A percentile compares a stretch with the other conserved stretches of the same genome.
These are phyloP conservation scores for Rotaria magnacalcarata DNA, from an alignment of 2,888 invertebrate genomes.

Conservation along the genomic window DNA sequence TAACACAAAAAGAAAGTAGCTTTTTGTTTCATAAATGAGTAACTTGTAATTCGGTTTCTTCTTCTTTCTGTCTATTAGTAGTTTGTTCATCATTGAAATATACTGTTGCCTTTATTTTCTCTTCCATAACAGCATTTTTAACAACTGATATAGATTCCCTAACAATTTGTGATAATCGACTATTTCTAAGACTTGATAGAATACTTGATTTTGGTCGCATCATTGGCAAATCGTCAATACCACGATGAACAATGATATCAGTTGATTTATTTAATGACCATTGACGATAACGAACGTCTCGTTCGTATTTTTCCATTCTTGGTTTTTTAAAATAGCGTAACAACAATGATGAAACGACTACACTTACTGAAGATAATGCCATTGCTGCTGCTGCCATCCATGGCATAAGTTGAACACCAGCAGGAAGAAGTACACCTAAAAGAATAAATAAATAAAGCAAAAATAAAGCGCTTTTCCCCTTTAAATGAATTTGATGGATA, in stretches of 20 bases:
- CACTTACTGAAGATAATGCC: conserved; percentile 95
- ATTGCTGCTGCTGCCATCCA: conserved; percentile 99
- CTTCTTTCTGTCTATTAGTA: neutral
- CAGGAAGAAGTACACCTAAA: conserved; percentile 54
- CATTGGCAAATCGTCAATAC: conserved; percentile 37
- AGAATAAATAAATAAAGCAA: no score
- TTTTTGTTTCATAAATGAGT: neutral
- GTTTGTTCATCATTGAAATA: neutral
- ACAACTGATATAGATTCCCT: neutral
- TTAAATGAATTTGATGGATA: neutral
- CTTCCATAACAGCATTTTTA: neutral
- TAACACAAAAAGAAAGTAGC: neutral
- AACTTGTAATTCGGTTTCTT: conserved; percentile 2
- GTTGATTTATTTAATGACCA: conserved; percentile 35
- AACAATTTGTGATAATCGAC: neutral
- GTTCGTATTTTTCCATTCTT: neutral
- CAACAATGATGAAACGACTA: conserved; percentile 86
- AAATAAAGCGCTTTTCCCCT: no score
- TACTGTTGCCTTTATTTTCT: neutral
- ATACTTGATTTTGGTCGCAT: neutral
- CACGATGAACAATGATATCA: conserved; percentile 41
- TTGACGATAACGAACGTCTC: neutral
- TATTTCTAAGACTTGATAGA: neutral
- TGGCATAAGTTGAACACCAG: conserved; percentile 67
- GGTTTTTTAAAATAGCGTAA: conserved; percentile 71